Percentiles rank a stretch among this genome's conserved stretches.
phyloP scores from a whole-genome alignment of 92 coral and sea anemone genomes.

The Epizoanthus rinbou region DNA sequence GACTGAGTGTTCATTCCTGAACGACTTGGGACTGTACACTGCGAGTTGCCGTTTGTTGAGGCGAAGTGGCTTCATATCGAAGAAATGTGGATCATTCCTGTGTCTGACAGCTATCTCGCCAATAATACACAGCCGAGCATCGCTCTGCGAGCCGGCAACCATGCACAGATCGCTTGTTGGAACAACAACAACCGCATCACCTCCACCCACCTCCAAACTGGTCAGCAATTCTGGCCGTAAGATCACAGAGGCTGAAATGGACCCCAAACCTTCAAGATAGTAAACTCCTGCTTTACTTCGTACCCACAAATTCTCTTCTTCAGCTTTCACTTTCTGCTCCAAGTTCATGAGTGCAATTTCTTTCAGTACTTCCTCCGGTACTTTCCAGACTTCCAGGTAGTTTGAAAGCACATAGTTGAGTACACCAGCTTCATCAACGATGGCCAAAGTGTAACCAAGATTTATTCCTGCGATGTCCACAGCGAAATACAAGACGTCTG shows the following conservation, averaged over 20 bases:
- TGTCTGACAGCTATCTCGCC: slow-evolving; percentile 84
- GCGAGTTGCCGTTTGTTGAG: slow-evolving; percentile 62
- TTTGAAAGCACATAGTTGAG: slow-evolving; percentile 76
- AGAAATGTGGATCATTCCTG: slow-evolving; percentile 73
- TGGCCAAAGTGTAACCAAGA: slow-evolving; percentile 88
- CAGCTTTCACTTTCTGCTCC: slow-evolving; percentile 63
- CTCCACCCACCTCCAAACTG: slow-evolving; percentile 67
- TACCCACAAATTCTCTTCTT: slow-evolving; percentile 66
- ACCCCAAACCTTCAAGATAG: slow-evolving; percentile 73
- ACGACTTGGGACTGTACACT: slow-evolving; percentile 73
- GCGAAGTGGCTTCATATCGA: slow-evolving; percentile 76
- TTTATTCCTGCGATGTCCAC: slow-evolving; percentile 67
- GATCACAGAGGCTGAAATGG: slow-evolving; percentile 85
- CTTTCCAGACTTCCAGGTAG: slow-evolving; percentile 83
- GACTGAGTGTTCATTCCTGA: slow-evolving; percentile 72
- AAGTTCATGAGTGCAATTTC: slow-evolving; percentile 79
- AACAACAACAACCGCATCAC: slow-evolving; percentile 68
- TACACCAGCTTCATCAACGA: slow-evolving; percentile 56
- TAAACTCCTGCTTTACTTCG: slow-evolving; percentile 82
- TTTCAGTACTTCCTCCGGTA: slow-evolving; percentile 68
- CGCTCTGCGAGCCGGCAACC: slow-evolving; percentile 83
- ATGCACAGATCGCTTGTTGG: slow-evolving; percentile 86
- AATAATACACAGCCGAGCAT: slow-evolving; percentile 80
- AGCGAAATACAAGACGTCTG: slow-evolving; percentile 77
- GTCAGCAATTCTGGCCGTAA: slow-evolving; percentile 79